A percentile compares a stretch with the other conserved stretches of the same genome.
Evolutionary conservation across 2,888 invertebrate species (phyloP).

Genomic region (Tortrix viridana): DNA sequence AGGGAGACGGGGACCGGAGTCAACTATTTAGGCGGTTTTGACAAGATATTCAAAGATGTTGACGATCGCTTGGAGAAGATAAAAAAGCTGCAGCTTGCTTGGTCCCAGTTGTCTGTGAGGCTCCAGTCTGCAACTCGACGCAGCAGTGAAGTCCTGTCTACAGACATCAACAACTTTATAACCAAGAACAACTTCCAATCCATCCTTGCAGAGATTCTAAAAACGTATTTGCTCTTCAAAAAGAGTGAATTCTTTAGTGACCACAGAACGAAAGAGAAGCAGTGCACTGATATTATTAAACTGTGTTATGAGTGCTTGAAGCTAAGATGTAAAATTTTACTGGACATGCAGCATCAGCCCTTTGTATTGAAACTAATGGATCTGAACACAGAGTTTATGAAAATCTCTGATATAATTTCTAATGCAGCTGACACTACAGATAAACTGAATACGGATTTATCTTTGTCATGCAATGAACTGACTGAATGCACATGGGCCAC

Average conservation of each 20-base stretch:
- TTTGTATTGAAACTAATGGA: conserved; percentile 74
- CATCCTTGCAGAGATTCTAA: conserved; percentile 72
- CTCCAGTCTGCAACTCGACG: conserved; percentile 76
- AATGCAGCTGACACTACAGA: conserved; percentile 69
- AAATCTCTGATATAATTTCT: conserved; percentile 69
- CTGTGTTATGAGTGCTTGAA: conserved; percentile 83
- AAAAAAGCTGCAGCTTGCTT: conserved; percentile 70
- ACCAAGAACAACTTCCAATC: conserved; percentile 68
- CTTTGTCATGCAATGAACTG: conserved; percentile 62
- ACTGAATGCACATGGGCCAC: conserved; percentile 73
- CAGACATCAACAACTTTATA: conserved; percentile 71
- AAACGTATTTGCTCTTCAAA: conserved; percentile 70
- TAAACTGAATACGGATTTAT: conserved; percentile 60
- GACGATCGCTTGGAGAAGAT: conserved; percentile 70
- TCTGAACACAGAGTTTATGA: conserved; percentile 71
- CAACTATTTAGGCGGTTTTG: conserved; percentile 70
- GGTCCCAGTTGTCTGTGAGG: conserved; percentile 72
- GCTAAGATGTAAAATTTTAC: conserved; percentile 77
- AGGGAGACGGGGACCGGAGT: conserved; percentile 62
- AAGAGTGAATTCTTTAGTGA: conserved; percentile 68
- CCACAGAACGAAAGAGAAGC: conserved; percentile 68
- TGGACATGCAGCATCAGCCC: conserved; percentile 69
- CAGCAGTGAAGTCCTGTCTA: conserved; percentile 68
- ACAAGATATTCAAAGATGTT: conserved; percentile 67
- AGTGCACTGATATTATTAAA: conserved; percentile 81